Conservation (phyloP, 2,113 vertebrate species). For the Misgurnus mizolepis region DNA sequence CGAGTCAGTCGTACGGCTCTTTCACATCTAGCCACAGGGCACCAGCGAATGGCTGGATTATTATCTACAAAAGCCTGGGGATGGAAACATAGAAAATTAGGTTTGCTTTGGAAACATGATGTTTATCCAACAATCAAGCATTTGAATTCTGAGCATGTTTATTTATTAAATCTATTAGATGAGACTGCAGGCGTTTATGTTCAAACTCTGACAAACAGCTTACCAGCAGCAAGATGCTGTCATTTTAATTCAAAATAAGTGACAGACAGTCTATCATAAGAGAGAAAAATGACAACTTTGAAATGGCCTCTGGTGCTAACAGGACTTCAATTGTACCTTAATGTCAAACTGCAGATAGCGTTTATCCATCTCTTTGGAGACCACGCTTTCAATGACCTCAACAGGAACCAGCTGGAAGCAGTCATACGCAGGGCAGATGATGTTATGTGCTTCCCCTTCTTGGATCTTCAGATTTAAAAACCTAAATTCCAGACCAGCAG, state of each 20-base stretch:
- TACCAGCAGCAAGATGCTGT: conserved; percentile 6
- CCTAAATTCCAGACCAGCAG: conserved; percentile 67
- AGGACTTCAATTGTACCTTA: conserved; percentile 79
- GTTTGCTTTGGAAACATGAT: neutral
- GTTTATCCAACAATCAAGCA: conserved; percentile 1
- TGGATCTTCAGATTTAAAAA: conserved; percentile 99
- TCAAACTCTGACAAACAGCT: neutral
- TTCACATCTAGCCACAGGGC: conserved; percentile 90
- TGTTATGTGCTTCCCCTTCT: conserved; percentile 98
- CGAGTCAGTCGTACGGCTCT: conserved; percentile 89
- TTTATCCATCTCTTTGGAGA: conserved; percentile 98
- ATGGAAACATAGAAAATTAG: neutral
- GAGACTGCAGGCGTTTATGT: neutral
- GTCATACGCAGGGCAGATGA: conserved; percentile 96
- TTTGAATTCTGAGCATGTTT: conserved; percentile 5
- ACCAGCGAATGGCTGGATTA: conserved; percentile 97
- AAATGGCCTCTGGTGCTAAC: conserved; percentile 6
- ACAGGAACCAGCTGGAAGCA: conserved; percentile 98
- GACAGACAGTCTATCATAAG: conserved; percentile 18
- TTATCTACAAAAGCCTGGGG: conserved; percentile 97
- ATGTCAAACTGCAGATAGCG: conserved; percentile 98
- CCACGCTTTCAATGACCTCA: conserved; percentile 97
- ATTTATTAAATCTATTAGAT: neutral
- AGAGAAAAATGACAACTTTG: conserved; percentile 16
- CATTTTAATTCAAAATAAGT: conserved; percentile 22